Evolutionary conservation across 1,140 invertebrate genomes (phyloP).

Genomic region (Euglossa dilemma): DNA sequence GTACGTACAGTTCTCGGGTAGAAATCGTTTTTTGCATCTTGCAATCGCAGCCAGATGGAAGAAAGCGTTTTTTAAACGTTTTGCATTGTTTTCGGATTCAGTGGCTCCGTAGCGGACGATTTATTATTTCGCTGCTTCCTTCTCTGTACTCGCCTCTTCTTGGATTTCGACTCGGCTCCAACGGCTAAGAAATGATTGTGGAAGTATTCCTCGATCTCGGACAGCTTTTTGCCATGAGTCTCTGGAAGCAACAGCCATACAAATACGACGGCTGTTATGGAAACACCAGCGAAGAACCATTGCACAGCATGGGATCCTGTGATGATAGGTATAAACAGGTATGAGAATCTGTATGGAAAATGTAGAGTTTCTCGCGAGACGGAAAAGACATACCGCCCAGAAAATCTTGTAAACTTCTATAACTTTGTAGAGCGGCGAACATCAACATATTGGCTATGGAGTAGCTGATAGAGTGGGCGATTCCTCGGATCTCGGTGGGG

Average conservation of each 20-base stretch:
- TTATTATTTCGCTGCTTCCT: constrained; percentile 32
- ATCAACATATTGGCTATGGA: constrained; percentile 83
- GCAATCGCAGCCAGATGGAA: neutral
- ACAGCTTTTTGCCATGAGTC: constrained; percentile 87
- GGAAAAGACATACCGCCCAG: constrained; percentile 77
- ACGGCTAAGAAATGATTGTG: constrained; percentile 77
- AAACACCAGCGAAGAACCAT: constrained; percentile 87
- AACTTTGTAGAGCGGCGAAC: constrained; percentile 83
- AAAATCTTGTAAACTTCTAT: constrained; percentile 76
- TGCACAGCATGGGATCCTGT: constrained; percentile 84
- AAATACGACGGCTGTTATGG: constrained; percentile 84
- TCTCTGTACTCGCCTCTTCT: constrained; percentile 57
- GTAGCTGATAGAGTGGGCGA: constrained; percentile 83
- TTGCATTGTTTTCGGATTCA: constrained; percentile 6
- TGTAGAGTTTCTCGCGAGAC: neutral
- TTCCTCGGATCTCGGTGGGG: constrained; percentile 84
- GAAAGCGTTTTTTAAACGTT: constrained; percentile 11
- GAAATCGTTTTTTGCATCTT: neutral
- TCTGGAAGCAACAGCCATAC: constrained; percentile 87
- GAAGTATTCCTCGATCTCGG: constrained; percentile 87
- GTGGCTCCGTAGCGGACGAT: constrained; percentile 10
- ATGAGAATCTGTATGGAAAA: neutral
- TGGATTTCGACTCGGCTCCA: constrained; percentile 68
- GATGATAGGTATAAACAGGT: constrained; percentile 12
- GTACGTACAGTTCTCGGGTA: neutral